Conservation (phyloP, 92 coral and sea anemone genomes). For the Phenganax subtilis region DNA sequence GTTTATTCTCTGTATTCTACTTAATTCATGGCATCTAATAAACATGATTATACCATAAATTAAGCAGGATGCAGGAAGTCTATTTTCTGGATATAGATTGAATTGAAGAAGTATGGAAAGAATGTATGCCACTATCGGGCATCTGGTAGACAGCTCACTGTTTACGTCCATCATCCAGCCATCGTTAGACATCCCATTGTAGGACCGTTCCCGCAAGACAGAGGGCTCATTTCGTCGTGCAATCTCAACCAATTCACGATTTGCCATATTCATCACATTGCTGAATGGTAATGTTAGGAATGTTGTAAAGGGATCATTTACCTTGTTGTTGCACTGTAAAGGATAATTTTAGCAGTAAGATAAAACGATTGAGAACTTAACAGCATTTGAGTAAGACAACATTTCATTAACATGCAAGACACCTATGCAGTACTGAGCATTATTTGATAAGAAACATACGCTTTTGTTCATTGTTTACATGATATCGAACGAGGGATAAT, state of each 20-base stretch:
- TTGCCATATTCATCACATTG: background rate
- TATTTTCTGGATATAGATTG: background rate
- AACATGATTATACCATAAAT: constrained; percentile 16
- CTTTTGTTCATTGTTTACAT: too few species aligned
- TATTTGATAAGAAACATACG: too few species aligned
- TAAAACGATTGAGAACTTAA: too few species aligned
- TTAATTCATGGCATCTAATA: constrained; percentile 23
- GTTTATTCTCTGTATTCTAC: constrained; percentile 15
- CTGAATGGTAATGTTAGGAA: too few species aligned
- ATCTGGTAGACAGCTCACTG: constrained; percentile 18
- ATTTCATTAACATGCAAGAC: too few species aligned
- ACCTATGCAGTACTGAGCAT: too few species aligned
- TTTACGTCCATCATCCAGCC: background rate
- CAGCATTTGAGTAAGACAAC: too few species aligned
- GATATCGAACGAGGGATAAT: too few species aligned
- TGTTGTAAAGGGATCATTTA: too few species aligned
- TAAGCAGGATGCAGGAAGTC: constrained; percentile 1
- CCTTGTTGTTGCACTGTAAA: too few species aligned
- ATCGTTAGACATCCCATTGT: background rate
- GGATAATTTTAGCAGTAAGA: too few species aligned
- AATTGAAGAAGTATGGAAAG: background rate
- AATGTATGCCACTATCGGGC: background rate
- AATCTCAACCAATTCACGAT: constrained; percentile 12
- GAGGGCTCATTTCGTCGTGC: constrained; percentile 6
- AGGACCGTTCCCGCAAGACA: background rate